Conservation (phyloP, 2,113 vertebrate genomes). For the Amphiprion percula region DNA sequence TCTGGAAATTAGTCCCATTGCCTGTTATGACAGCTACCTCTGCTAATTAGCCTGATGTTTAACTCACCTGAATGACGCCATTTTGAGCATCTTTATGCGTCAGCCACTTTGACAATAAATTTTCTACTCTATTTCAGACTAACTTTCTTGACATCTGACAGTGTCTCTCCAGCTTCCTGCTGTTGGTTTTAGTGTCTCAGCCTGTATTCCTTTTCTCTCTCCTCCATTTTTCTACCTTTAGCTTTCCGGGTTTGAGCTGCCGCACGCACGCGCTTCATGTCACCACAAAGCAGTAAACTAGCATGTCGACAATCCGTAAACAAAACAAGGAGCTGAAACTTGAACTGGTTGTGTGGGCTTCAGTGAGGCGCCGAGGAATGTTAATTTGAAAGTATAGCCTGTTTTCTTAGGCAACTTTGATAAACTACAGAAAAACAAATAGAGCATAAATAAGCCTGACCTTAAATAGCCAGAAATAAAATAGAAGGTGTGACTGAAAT, state of each 20-base stretch:
- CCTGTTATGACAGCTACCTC: too few species aligned
- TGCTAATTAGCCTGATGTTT: background rate
- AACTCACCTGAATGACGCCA: background rate
- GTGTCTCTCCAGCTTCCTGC: background rate
- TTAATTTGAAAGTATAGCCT: slow-evolving; percentile 34
- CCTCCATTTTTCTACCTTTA: slow-evolving; percentile 45
- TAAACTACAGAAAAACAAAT: slow-evolving; percentile 13
- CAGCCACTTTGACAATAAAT: background rate
- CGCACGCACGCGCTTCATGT: slow-evolving; percentile 55
- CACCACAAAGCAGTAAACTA: slow-evolving; percentile 71
- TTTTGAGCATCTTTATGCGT: background rate
- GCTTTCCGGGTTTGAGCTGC: slow-evolving; percentile 22
- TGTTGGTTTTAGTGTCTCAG: background rate
- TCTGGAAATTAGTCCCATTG: too few species aligned
- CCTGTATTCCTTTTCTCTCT: background rate
- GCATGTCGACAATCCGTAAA: slow-evolving; percentile 69
- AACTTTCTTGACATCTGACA: background rate
- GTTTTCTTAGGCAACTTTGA: slow-evolving; percentile 22
- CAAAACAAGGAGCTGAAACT: slow-evolving; percentile 71
- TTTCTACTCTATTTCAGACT: background rate
- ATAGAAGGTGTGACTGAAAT: too few species aligned
- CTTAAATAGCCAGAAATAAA: background rate
- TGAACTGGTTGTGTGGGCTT: slow-evolving; percentile 33
- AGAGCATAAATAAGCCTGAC: background rate
- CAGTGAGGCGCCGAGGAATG: slow-evolving; percentile 60